Evolutionary conservation across 2,888 invertebrate species (phyloP).

Genomic region (Xanthia togata): DNA sequence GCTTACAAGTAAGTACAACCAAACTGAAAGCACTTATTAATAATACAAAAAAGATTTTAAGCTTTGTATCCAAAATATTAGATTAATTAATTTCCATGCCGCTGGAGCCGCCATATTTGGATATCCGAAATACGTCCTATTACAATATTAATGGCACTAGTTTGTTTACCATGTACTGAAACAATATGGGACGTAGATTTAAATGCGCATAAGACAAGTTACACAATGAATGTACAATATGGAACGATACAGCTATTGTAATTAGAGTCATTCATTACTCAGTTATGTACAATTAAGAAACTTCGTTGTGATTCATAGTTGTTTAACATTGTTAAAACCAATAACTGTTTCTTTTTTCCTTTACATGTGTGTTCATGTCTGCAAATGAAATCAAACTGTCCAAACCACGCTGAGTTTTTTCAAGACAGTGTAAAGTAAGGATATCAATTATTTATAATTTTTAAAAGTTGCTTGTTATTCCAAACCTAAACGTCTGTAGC

Average conservation of each 20-base stretch:
- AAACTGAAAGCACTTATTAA: neutral
- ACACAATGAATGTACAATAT: constrained; percentile 45
- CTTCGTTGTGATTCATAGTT: constrained; percentile 37
- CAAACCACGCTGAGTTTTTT: neutral
- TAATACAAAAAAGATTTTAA: neutral
- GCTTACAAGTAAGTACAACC: neutral
- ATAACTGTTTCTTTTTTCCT: constrained; percentile 8
- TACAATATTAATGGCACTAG: constrained; percentile 12
- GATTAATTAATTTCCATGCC: constrained; percentile 10
- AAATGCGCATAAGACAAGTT: constrained; percentile 20
- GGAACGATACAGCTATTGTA: constrained; percentile 34
- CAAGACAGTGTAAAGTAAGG: too few species aligned
- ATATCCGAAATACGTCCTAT: constrained; percentile 10
- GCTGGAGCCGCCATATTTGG: constrained; percentile 9
- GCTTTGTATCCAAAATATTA: constrained; percentile 8
- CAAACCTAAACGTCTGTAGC: neutral
- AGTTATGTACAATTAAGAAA: constrained; percentile 37
- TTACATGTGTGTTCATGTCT: neutral
- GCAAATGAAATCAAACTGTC: neutral
- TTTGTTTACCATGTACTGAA: constrained; percentile 18
- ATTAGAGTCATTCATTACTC: constrained; percentile 41
- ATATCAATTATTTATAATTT: too few species aligned
- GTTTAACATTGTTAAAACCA: constrained; percentile 7
- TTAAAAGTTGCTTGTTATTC: neutral
- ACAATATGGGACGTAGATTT: constrained; percentile 6